phyloP scores from a whole-genome alignment of 2,888 invertebrate genomes.

The Tipula unca region DNA sequence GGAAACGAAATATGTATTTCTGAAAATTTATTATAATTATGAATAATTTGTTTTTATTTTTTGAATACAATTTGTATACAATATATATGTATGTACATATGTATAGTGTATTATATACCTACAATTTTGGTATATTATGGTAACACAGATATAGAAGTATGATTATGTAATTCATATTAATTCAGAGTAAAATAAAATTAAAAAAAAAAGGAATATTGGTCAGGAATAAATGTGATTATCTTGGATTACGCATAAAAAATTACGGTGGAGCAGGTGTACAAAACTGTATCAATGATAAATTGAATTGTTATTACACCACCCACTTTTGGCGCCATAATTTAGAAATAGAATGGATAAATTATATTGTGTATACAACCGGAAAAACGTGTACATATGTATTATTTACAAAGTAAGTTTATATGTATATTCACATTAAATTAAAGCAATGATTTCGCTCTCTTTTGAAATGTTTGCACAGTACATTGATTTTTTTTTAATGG shows the following conservation, averaged over 20 bases:
- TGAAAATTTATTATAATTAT: slow-evolving; percentile 8
- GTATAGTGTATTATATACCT: too few relatives aligned
- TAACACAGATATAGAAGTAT: background rate
- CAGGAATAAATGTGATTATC: background rate
- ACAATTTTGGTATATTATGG: background rate
- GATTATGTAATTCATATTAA: slow-evolving; percentile 2
- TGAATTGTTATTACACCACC: background rate
- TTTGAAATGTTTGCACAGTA: background rate
- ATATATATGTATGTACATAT: too few relatives aligned
- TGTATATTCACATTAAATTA: background rate
- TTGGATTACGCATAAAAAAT: background rate
- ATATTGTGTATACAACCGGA: background rate
- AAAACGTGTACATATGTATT: background rate
- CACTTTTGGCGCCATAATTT: background rate
- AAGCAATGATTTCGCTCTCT: too few relatives aligned
- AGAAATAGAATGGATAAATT: background rate
- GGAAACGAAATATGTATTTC: background rate
- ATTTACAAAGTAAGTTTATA: background rate
- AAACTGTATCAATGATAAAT: background rate
- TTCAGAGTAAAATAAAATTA: background rate
- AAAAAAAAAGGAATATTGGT: background rate
- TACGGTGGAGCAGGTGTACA: background rate
- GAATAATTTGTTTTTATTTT: background rate
- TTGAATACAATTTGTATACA: background rate
- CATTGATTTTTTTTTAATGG: background rate